phyloP scores from a whole-genome alignment of 2,797 vertebrate genomes.

The Dendrocincla fuliginosa region DNA sequence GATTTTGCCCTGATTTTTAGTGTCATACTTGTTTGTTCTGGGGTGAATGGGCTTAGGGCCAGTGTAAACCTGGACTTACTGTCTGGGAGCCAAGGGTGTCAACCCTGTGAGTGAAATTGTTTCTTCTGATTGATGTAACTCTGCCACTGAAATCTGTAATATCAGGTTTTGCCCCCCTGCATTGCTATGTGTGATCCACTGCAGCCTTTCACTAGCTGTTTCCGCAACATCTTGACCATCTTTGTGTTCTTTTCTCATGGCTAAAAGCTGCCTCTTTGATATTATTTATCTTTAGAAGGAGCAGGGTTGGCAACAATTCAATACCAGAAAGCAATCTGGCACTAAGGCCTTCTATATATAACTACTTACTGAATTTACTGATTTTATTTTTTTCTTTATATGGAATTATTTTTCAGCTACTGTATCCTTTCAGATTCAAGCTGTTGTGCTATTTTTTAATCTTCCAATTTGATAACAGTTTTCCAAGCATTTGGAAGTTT shows the following conservation, averaged over 20 bases:
- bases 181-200: background rate
- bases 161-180: background rate
- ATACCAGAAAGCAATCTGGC: background rate
- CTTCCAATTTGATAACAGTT: background rate
- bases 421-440: background rate
- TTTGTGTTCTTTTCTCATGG: background rate
- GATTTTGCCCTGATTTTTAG: background rate
- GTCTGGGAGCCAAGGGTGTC: background rate
- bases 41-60: background rate
- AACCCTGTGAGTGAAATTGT: background rate
- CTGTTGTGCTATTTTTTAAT: background rate
- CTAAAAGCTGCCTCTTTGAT: background rate
- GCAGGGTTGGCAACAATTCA: background rate
- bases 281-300: background rate
- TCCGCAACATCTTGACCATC: background rate
- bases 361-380: background rate
- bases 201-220: background rate
- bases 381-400: conserved; percentile 45
- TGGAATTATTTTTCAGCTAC: conserved; percentile 27
- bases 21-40: background rate
- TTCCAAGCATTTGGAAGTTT: conserved; percentile 29
- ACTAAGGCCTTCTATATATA: conserved; percentile 32
- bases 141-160: background rate
- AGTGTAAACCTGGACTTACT: background rate
- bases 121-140: background rate